phyloP scores from a whole-genome alignment of 37 sponge, comb jelly and placozoan genomes.

The Aphrocallistes beatrix region DNA sequence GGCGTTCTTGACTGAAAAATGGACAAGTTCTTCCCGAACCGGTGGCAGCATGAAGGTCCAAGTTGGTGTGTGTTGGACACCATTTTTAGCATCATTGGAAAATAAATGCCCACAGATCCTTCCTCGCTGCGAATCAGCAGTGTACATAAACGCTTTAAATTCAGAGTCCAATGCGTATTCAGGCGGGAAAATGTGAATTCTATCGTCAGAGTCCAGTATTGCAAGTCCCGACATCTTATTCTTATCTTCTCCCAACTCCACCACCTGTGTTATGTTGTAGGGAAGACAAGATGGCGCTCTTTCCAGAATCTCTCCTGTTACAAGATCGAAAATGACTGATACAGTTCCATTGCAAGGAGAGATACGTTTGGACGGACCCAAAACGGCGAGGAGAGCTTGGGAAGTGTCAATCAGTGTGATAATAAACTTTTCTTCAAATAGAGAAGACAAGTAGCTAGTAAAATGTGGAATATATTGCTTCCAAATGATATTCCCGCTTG shows the following conservation, averaged over 20 bases:
- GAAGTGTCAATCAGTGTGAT: neutral
- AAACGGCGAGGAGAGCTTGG: neutral
- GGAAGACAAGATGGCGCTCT: constrained; percentile 33
- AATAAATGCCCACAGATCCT: neutral
- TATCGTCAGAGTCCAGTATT: neutral
- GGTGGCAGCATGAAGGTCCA: neutral
- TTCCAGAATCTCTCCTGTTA: constrained; percentile 35
- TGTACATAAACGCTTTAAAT: neutral
- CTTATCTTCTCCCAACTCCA: constrained; percentile 8
- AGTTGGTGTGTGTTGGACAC: neutral
- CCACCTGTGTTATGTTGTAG: constrained; percentile 30
- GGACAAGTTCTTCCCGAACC: neutral
- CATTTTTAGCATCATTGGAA: neutral
- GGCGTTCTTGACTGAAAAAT: neutral
- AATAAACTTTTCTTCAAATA: neutral
- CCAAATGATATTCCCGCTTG: neutral
- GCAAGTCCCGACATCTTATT: neutral
- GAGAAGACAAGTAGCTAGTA: neutral
- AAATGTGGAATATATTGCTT: neutral
- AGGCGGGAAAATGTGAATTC: neutral
- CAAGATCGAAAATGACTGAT: constrained; percentile 46
- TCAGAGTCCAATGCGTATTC: neutral
- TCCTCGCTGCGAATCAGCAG: neutral
- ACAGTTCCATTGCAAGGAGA: constrained; percentile 30
- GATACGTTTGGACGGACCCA: neutral